A percentile compares a stretch with the other conserved stretches of the same genome.
Evolutionary conservation across 2,888 invertebrate species (phyloP).

Genomic region (Drosophila austrosaltans): DNA sequence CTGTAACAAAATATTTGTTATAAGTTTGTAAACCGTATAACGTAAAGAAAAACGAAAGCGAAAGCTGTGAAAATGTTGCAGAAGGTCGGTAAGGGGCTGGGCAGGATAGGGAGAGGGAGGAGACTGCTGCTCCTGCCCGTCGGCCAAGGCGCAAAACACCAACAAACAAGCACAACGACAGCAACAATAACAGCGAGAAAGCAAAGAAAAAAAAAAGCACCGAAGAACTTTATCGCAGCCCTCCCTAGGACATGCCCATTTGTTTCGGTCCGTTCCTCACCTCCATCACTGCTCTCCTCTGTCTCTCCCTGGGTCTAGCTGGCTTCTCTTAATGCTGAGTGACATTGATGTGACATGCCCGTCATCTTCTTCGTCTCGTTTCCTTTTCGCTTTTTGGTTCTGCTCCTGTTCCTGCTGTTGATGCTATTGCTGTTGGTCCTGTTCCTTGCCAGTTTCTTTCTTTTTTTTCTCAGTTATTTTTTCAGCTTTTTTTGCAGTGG

Average conservation of each 20-base stretch:
- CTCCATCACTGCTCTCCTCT: background rate
- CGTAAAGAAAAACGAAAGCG: constrained; percentile 32
- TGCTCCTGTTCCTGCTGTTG: background rate
- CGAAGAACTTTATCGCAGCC: constrained; percentile 64
- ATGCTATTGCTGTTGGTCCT: background rate
- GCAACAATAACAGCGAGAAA: too few species aligned
- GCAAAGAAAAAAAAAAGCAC: constrained; percentile 31
- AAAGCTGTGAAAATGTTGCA: constrained; percentile 46
- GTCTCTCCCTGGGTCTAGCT: background rate
- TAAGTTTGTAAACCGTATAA: constrained; percentile 73
- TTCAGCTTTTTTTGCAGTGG: background rate
- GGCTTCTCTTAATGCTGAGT: constrained; percentile 73
- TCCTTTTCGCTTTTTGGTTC: constrained; percentile 16
- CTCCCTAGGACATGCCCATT: constrained; percentile 61
- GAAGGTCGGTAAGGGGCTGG: background rate
- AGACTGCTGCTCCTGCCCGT: constrained; percentile 61
- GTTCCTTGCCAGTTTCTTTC: constrained; percentile 1
- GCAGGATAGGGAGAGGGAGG: constrained; percentile 1
- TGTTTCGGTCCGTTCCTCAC: background rate
- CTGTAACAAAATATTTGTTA: constrained; percentile 75
- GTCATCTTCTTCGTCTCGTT: constrained; percentile 53
- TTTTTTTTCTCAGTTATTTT: background rate
- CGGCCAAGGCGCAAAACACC: constrained; percentile 19
- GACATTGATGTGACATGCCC: constrained; percentile 79
- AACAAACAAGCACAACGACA: too few species aligned